phyloP scores from a whole-genome alignment of 2,113 vertebrate genomes.

The Hippocampus zosterae region DNA sequence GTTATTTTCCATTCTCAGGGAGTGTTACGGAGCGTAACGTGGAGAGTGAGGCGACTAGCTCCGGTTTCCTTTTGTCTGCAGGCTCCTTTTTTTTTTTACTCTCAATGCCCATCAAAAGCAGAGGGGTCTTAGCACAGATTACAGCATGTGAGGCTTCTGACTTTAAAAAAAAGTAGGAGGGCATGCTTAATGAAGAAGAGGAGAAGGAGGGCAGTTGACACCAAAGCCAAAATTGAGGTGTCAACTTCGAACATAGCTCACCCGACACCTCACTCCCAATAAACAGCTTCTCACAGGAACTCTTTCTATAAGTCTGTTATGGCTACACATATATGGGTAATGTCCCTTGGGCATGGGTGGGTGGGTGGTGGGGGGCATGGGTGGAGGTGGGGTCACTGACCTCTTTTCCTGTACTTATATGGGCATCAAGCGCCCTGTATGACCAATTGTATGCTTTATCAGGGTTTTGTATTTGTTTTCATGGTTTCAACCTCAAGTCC shows the following conservation, averaged over 20 bases:
- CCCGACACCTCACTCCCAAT: constrained; percentile 24
- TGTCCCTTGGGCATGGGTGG: constrained; percentile 20
- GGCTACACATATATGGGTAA: constrained; percentile 36
- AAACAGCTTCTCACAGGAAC: constrained; percentile 49
- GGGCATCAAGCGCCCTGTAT: constrained; percentile 13
- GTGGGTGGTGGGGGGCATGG: constrained; percentile 12
- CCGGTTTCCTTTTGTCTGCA: constrained; percentile 60
- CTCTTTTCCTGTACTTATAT: constrained; percentile 39
- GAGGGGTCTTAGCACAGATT: constrained; percentile 47
- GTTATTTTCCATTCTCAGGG: constrained; percentile 53
- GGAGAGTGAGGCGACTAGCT: constrained; percentile 53
- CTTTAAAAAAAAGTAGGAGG: constrained; percentile 25
- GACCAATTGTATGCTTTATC: neutral
- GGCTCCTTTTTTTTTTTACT: constrained; percentile 7
- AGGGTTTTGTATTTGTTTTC: neutral
- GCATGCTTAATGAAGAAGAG: constrained; percentile 9
- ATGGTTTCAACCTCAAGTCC: neutral
- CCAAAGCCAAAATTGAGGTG: constrained; percentile 35
- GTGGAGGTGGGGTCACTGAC: constrained; percentile 1
- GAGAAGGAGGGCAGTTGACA: constrained; percentile 1
- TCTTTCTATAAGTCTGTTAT: constrained; percentile 25
- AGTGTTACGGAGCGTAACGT: constrained; percentile 54
- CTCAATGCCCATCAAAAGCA: constrained; percentile 46
- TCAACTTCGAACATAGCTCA: constrained; percentile 34
- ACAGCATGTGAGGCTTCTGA: constrained; percentile 20